phyloP scores from a whole-genome alignment of 2,113 vertebrate species.

The Limnothrissa miodon region DNA sequence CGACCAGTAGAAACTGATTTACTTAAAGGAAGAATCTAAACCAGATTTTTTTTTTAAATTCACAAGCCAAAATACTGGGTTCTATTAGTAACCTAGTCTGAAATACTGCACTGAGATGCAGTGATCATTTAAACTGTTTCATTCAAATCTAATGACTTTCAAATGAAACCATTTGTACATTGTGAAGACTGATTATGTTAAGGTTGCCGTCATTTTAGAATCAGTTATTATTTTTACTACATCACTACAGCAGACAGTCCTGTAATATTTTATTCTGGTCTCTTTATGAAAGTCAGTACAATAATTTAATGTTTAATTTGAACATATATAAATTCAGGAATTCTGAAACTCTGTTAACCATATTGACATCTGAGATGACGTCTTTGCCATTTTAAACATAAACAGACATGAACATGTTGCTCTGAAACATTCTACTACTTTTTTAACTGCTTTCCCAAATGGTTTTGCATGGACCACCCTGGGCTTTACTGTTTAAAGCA shows the following conservation, averaged over 20 bases:
- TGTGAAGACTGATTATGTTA: neutral
- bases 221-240: neutral
- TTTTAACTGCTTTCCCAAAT: slow-evolving; percentile 19
- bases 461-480: slow-evolving; percentile 57
- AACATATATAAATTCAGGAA: neutral
- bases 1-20: neutral
- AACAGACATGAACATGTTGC: neutral
- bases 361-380: neutral
- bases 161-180: too few species aligned
- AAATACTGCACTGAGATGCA: neutral
- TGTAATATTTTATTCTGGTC: neutral
- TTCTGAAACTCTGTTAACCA: neutral
- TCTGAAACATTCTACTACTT: neutral
- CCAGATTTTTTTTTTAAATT: neutral
- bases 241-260: neutral
- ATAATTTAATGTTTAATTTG: neutral
- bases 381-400: neutral
- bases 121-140: neutral
- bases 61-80: neutral
- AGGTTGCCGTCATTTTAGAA: neutral
- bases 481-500: slow-evolving; percentile 37
- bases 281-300: neutral
- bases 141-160: too few species aligned
- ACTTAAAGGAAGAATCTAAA: neutral
- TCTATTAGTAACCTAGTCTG: too few species aligned